Conservation (phyloP, 1,140 invertebrate genomes). For the Drosophila auraria region DNA sequence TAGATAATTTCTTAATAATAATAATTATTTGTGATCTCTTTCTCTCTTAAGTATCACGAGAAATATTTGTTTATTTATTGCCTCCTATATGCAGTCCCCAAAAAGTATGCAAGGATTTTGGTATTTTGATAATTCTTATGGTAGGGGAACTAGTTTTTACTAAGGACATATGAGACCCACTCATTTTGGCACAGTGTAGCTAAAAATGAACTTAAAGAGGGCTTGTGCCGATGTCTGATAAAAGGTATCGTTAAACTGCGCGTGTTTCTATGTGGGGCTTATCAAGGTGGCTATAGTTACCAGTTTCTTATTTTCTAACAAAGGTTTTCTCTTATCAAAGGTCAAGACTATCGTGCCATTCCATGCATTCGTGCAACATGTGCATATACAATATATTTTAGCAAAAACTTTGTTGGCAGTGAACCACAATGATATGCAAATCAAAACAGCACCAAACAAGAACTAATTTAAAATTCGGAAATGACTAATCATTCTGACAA, state of each 20-base stretch:
- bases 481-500: constrained; percentile 26
- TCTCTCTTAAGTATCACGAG: no score
- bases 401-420: not conserved
- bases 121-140: not conserved
- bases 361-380: no score
- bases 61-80: no score
- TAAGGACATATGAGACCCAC: not conserved
- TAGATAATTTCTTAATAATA: no score
- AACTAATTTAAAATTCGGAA: not conserved
- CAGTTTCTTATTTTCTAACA: not conserved
- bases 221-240: not conserved
- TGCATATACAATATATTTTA: not conserved
- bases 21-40: no score
- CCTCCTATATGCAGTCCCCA: no score
- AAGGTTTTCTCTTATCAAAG: constrained; percentile 28
- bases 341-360: constrained; percentile 8
- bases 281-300: constrained; percentile 4
- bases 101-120: no score
- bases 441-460: not conserved
- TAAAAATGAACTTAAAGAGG: not conserved
- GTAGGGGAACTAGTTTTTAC: not conserved
- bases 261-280: constrained; percentile 15
- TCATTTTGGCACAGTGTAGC: not conserved
- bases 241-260: not conserved
- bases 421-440: constrained; percentile 19